Percentiles rank a stretch among this genome's conserved stretches.
Evolutionary conservation across 2,797 vertebrate genomes (phyloP).

Genomic region (Gymnothorax reevesii): DNA sequence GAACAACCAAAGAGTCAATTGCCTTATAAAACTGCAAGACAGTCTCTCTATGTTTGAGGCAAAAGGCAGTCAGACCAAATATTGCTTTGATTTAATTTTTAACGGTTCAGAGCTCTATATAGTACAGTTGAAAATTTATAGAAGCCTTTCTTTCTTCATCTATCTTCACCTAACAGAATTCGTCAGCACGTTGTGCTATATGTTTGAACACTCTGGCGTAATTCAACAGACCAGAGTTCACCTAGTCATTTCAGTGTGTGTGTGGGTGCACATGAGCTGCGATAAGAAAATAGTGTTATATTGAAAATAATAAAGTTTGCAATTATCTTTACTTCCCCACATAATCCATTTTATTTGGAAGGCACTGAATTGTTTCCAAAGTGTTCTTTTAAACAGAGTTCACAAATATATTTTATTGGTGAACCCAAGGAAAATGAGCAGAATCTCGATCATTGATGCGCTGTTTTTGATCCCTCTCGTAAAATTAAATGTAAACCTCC

Average conservation of each 20-base stretch:
- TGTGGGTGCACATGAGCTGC: neutral
- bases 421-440: neutral
- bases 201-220: neutral
- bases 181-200: neutral
- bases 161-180: too few relatives aligned
- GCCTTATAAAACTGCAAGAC: too few relatives aligned
- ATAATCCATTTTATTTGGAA: neutral
- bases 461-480: neutral
- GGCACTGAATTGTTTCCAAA: neutral
- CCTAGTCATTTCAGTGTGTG: neutral
- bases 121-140: too few relatives aligned
- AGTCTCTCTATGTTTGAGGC: too few relatives aligned
- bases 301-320: neutral
- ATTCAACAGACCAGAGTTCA: neutral
- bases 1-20: too few relatives aligned
- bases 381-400: neutral
- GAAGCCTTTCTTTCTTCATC: too few relatives aligned
- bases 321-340: neutral
- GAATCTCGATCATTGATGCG: too few relatives aligned
- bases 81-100: too few relatives aligned
- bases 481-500: neutral
- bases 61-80: too few relatives aligned
- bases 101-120: too few relatives aligned
- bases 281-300: neutral
- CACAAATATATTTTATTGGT: neutral